Conservation (phyloP, 1,140 invertebrate genomes). For the Ylistrum balloti region DNA sequence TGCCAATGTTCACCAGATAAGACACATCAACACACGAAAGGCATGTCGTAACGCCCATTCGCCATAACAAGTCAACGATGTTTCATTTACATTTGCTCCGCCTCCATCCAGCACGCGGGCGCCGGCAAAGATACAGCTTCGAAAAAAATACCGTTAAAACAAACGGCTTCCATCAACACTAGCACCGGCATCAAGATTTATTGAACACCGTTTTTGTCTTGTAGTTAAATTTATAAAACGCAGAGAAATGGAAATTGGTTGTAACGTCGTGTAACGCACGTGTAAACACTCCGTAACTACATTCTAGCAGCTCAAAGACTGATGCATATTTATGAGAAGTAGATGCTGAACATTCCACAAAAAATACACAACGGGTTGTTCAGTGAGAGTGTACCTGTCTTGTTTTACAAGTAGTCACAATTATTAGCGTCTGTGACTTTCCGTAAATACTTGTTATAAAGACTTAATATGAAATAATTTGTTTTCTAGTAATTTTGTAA, state of each 20-base stretch:
- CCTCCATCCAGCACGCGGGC: not conserved
- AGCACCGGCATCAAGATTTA: not conserved
- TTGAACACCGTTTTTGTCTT: conserved; percentile 28
- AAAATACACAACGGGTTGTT: too few relatives aligned
- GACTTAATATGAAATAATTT: too few relatives aligned
- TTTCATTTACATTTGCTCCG: conserved; percentile 19
- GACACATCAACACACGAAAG: conserved; percentile 8
- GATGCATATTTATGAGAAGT: not conserved
- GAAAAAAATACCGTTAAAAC: conserved; percentile 29
- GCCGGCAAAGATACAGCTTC: not conserved
- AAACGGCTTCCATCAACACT: conserved; percentile 13
- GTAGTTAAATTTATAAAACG: conserved; percentile 36
- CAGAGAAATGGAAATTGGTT: conserved; percentile 11
- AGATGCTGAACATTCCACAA: not conserved
- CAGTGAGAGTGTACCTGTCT: too few relatives aligned
- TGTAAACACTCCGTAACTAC: not conserved
- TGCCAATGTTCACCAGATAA: conserved; percentile 2
- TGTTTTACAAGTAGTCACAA: too few relatives aligned
- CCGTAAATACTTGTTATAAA: too few relatives aligned
- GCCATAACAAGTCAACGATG: not conserved
- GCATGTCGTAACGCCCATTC: not conserved
- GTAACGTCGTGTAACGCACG: not conserved
- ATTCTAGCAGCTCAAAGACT: not conserved
- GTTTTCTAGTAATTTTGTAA: too few relatives aligned
- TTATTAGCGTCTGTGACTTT: too few relatives aligned